A percentile compares a stretch with the other conserved stretches of the same genome.
phyloP scores from a whole-genome alignment of 2,888 invertebrate species.

The Gymnocheta viridis region DNA sequence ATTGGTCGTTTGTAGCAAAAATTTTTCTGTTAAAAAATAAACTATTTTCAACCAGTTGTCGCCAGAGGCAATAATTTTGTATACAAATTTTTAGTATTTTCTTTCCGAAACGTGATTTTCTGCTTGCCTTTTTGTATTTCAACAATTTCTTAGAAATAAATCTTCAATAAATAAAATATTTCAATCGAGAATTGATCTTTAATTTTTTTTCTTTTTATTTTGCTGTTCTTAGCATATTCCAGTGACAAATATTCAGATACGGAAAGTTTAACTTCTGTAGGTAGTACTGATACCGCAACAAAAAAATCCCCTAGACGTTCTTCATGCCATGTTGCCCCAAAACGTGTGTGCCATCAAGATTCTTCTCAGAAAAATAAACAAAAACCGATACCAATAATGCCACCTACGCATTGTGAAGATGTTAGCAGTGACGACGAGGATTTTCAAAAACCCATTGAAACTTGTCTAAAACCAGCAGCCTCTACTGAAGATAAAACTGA shows the following conservation, averaged over 20 bases:
- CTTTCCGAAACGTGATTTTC: too few relatives aligned
- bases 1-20: too few relatives aligned
- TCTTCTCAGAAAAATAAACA: background rate
- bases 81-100: too few relatives aligned
- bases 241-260: constrained; percentile 45
- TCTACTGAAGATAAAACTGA: background rate
- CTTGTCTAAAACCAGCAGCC: background rate
- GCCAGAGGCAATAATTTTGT: too few relatives aligned
- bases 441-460: constrained; percentile 60
- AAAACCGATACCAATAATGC: background rate
- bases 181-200: background rate
- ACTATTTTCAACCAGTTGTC: background rate
- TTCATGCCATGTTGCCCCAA: background rate
- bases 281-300: constrained; percentile 32
- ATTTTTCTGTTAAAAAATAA: background rate
- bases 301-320: constrained; percentile 33
- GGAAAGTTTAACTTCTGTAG: constrained; percentile 45
- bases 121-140: too few relatives aligned
- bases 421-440: constrained; percentile 72
- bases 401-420: constrained; percentile 68
- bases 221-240: constrained; percentile 34
- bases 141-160: too few relatives aligned
- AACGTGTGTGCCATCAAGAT: constrained; percentile 20
- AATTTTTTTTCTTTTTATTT: background rate
- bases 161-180: too few relatives aligned